phyloP scores from a whole-genome alignment of 2,113 vertebrate species.

The Gopherus evgoodei region DNA sequence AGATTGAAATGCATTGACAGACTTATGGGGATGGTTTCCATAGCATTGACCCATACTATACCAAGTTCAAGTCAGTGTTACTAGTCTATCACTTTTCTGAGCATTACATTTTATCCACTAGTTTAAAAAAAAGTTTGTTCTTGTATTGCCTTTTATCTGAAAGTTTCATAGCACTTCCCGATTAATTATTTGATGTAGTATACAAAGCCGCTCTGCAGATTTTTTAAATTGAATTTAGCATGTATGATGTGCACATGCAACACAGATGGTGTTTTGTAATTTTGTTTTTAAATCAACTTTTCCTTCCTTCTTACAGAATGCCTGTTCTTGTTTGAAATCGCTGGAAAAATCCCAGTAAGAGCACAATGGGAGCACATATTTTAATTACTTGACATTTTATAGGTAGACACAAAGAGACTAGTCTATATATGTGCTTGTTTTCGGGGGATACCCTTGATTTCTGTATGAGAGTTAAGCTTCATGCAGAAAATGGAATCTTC shows the following conservation, averaged over 20 bases:
- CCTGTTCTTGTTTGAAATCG: neutral
- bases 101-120: neutral
- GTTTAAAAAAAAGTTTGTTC: neutral
- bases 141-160: neutral
- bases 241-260: neutral
- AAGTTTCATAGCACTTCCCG: neutral
- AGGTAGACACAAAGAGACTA: neutral
- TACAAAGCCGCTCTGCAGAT: neutral
- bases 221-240: neutral
- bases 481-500: neutral
- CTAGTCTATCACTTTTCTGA: neutral
- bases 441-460: neutral
- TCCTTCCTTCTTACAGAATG: neutral
- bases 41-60: neutral
- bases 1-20: neutral
- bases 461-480: neutral
- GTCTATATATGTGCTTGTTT: neutral
- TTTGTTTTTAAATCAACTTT: neutral
- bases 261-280: neutral
- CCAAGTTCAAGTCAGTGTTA: neutral
- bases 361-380: neutral
- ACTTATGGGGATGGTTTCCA: neutral
- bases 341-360: neutral
- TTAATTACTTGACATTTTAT: slow-evolving; percentile 11
- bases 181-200: neutral